Evolutionary conservation across 30 jellyfish, hydroid and myxozoan genomes (phyloP).

Genomic region (Hydractinia symbiolongicarpus): DNA sequence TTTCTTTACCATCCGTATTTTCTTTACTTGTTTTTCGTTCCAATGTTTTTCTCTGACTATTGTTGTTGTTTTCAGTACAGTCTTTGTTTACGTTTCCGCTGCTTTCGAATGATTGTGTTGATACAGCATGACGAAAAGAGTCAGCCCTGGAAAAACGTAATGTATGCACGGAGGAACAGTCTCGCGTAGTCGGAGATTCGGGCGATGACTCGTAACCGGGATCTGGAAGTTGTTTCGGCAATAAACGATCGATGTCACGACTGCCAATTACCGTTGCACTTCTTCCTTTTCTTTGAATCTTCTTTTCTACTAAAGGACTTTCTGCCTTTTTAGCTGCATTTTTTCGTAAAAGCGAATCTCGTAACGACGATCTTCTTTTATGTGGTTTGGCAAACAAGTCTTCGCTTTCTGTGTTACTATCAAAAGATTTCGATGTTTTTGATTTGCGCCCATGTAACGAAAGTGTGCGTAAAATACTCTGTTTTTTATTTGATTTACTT

Average conservation of each 20-base stretch:
- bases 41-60: background rate
- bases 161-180: background rate
- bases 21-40: constrained; percentile 1
- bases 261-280: background rate
- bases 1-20: background rate
- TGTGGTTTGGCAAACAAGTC: constrained; percentile 28
- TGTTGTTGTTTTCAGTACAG: background rate
- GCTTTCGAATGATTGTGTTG: no score
- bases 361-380: constrained; percentile 2
- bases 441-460: background rate
- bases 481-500: background rate
- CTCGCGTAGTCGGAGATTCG: background rate
- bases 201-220: background rate
- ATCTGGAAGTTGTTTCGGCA: background rate
- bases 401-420: constrained; percentile 21
- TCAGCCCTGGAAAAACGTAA: constrained; percentile 5
- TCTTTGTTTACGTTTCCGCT: no score
- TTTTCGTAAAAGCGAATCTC: constrained; percentile 6
- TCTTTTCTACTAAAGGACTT: background rate
- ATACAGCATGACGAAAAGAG: constrained; percentile 16
- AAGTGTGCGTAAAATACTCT: background rate
- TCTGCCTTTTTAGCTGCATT: background rate
- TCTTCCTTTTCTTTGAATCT: background rate
- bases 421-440: background rate
- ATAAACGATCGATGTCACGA: no score